These are phyloP conservation scores for Saturnia pavonia DNA, from an alignment of 2,888 invertebrate genomes.

Conservation along the genomic window DNA sequence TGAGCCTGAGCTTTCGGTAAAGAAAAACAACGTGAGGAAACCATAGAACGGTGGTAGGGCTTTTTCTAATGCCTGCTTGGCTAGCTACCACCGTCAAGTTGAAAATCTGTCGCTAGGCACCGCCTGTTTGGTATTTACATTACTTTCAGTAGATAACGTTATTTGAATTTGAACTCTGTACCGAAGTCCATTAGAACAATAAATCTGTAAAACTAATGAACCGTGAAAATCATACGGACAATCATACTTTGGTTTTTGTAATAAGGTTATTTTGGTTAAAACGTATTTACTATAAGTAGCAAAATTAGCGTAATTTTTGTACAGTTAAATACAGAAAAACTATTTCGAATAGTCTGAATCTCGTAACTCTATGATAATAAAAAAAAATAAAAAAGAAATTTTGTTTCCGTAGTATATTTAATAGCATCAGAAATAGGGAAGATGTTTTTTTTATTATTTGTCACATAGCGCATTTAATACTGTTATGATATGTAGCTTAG, in stretches of 20 bases:
- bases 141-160: not conserved
- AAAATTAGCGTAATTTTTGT: not conserved
- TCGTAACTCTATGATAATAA: not conserved
- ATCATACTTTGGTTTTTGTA: not conserved
- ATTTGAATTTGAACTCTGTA: not conserved
- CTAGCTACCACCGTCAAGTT: too few relatives aligned
- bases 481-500: too few relatives aligned
- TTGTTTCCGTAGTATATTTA: too few relatives aligned
- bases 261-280: not conserved
- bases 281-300: not conserved
- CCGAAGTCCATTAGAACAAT: not conserved
- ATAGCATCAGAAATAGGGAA: too few relatives aligned
- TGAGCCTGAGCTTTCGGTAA: too few relatives aligned
- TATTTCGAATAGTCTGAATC: not conserved
- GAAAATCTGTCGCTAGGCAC: too few relatives aligned
- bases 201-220: not conserved
- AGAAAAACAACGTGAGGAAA: too few relatives aligned
- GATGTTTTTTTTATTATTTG: too few relatives aligned
- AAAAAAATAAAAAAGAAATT: not conserved
- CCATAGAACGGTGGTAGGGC: too few relatives aligned
- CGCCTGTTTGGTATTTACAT: too few relatives aligned
- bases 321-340: not conserved
- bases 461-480: too few relatives aligned
- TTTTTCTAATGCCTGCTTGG: too few relatives aligned
- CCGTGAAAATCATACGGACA: not conserved